Conservation (phyloP, 2,888 invertebrate species). For the Silvanus unidentatus region DNA sequence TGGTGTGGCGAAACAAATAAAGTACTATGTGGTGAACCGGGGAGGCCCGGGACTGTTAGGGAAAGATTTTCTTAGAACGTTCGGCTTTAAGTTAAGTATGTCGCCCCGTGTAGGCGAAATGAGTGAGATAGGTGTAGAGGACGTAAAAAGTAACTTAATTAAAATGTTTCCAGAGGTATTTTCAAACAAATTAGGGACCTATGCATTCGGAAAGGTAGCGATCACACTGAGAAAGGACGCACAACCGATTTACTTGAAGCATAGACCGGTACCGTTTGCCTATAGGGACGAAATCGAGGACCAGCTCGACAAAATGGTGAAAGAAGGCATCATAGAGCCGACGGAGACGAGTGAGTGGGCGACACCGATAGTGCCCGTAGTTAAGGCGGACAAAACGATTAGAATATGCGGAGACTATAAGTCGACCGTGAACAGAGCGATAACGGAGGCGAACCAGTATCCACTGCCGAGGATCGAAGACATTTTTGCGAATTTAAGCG, state of each 20-base stretch:
- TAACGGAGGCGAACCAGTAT: no score
- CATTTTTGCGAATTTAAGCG: background rate
- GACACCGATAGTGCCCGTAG: no score
- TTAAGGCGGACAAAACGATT: no score
- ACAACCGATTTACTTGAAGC: background rate
- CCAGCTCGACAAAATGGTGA: no score
- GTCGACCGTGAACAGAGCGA: no score
- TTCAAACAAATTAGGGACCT: background rate
- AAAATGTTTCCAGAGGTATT: background rate
- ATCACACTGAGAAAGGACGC: background rate
- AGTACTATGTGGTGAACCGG: no score
- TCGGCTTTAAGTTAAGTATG: background rate
- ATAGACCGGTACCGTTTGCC: background rate
- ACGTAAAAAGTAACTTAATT: background rate
- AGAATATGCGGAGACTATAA: no score
- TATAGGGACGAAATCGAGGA: background rate
- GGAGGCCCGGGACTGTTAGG: no score
- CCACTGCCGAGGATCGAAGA: conserved; percentile 1
- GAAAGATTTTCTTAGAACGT: background rate
- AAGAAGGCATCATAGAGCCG: no score
- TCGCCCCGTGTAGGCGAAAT: no score
- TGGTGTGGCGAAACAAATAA: no score
- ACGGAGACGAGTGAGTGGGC: no score
- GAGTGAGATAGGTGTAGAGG: background rate
- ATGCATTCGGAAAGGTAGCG: background rate